Base-by-base conservation (phyloP, 2,797 vertebrate genomes). In the Chaenodraco wilsoni region DNA sequence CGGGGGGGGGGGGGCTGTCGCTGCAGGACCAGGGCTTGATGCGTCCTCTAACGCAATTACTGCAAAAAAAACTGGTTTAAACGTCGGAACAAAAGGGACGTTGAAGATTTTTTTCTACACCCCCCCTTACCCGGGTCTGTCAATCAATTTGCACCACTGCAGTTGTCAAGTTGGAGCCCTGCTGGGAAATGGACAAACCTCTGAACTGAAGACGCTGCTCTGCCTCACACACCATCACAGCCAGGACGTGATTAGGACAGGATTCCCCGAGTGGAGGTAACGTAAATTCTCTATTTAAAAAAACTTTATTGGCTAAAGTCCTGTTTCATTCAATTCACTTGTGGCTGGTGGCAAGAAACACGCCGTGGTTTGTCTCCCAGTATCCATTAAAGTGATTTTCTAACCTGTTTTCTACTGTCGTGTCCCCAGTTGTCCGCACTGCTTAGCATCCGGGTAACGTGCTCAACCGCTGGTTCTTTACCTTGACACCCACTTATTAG, bases 131-230 rank as follows among this genome's bases (percentile, higher is more conserved):
- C 58, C 23, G 57, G 68, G 43, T 65, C 50, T 63, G 73, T 57
- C 62, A 62, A 17, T 65, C 65, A 37, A 51, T 70, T 31, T 59
- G 3, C 60, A 59, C 72, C 79, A 56, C 83, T 76, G 83, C 84
- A 73, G 87, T 82, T 82, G 79, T 83, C 81, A 88, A 88, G 62
- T 88, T 87, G 82, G 75, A 79, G 70, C 81, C 64, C 64, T 55
- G 82, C 79, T 78, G 88, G 73, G 87, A 83, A 78, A 91, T 88
- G 87, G 85, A 88, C 83, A 63, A 87, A 80, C 72, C 78, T 73
- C 56, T 78, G 46, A 87, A 69, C 19, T 69, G 74, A 66, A 82
- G 81, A 69, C 81, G 56, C 76, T 40, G 76, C 73, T 49, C 69
- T 49, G 72, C 63, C 59, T 65, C 68, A 16, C 78, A 59, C 77